Percentiles rank a stretch among this genome's conserved stretches.
phyloP scores from a whole-genome alignment of 2,888 invertebrate species.

The Temnothorax unifasciatus region DNA sequence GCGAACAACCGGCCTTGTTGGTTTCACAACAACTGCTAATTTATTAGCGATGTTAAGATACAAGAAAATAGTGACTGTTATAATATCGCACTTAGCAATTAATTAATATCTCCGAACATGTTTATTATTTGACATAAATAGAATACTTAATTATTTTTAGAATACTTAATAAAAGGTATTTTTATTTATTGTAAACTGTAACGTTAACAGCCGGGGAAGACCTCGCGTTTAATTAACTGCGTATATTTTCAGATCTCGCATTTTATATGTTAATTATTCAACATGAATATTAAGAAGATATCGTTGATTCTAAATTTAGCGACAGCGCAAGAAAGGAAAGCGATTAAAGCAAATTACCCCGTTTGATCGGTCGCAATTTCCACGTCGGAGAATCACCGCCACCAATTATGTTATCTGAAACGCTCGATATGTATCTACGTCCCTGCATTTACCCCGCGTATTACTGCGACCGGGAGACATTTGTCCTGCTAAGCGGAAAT shows the following conservation, averaged over 20 bases:
- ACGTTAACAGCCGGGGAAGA: not conserved
- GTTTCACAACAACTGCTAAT: too few relatives aligned
- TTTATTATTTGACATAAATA: not conserved
- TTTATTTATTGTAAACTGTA: not conserved
- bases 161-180: not conserved
- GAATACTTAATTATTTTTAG: not conserved
- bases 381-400: not conserved
- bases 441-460: too few relatives aligned
- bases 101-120: not conserved
- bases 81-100: too few relatives aligned
- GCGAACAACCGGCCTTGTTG: too few relatives aligned
- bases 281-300: not conserved
- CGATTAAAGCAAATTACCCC: not conserved
- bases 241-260: not conserved
- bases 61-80: too few relatives aligned
- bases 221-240: not conserved
- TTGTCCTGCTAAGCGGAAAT: too few relatives aligned
- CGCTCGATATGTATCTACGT: too few relatives aligned
- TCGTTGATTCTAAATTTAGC: not conserved
- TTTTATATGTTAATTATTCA: not conserved
- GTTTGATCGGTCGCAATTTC: not conserved
- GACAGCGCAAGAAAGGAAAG: not conserved
- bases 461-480: too few relatives aligned
- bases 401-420: too few relatives aligned
- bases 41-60: too few relatives aligned